These are phyloP conservation scores for Grammomys dolichurus DNA, from an alignment of 2,113 vertebrate genomes.

Conservation along the genomic window DNA sequence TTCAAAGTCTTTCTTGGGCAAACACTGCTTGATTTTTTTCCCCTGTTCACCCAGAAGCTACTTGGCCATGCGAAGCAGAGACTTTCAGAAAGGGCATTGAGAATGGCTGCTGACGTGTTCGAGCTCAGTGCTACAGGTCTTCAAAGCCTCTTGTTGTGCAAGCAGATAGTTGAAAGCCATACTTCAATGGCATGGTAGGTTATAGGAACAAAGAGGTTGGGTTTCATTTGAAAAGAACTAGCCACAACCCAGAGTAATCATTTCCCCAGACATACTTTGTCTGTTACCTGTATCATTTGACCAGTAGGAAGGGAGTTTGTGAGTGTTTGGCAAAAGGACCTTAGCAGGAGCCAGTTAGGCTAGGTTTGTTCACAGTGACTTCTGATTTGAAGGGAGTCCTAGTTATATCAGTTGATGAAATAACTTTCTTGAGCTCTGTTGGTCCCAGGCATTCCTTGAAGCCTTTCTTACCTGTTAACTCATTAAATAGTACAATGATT, in stretches of 20 bases:
- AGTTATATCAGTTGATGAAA: not conserved
- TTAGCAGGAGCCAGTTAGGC: not conserved
- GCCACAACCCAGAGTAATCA: conserved; percentile 1
- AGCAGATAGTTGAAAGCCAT: conserved; percentile 48
- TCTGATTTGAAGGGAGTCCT: not conserved
- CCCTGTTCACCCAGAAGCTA: conserved; percentile 41
- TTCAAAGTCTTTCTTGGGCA: conserved; percentile 62
- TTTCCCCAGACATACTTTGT: not conserved
- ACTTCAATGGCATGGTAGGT: not conserved
- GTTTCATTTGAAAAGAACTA: conserved; percentile 51
- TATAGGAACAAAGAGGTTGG: not conserved
- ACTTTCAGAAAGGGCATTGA: conserved; percentile 53
- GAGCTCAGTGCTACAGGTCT: conserved; percentile 32
- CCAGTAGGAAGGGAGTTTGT: not conserved
- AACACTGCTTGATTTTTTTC: conserved; percentile 53
- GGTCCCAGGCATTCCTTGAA: not conserved
- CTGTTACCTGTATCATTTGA: not conserved
- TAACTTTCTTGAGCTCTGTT: not conserved
- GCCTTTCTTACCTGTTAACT: conserved; percentile 37
- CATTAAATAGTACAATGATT: conserved; percentile 19
- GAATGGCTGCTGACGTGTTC: not conserved
- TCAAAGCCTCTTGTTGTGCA: not conserved
- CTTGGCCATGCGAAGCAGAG: conserved; percentile 62
- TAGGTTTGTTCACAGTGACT: not conserved
- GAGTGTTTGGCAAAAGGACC: not conserved